Evolutionary conservation across 2,888 invertebrate species (phyloP), one percentile per base, ranked within the genome.

Genomic region (Falcaria lacertinaria): DNA sequence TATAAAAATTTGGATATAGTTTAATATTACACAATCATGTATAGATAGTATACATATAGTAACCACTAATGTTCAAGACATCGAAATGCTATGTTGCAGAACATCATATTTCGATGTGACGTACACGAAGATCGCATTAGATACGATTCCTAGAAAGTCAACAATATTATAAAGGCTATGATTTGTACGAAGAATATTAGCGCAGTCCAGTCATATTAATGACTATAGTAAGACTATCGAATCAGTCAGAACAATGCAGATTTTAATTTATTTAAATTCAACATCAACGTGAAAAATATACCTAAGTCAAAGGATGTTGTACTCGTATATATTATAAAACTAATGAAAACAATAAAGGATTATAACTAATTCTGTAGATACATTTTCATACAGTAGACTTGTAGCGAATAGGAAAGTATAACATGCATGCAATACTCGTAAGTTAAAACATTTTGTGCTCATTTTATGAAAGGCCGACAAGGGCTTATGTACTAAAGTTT

Each of bases 121-220:
- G 28, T 28, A 69, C 65, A 62, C 38, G 63, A 55, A 54, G 58
- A 67, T 57, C 78, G 80, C 65, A 81, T 80, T 65, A 69, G 48
- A 81, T 80, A 75, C 80, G 74, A 70, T 74, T 50, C 50, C 64
- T 72, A 74, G 65, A 71, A 64, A 66, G 65, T 70, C 67, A 76
- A 78, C 74, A 76, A 73, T 77, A 65, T 62, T 61, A 28, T 7
- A 77, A 65, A 73, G 70, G 74, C 64, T 69, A 66, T 74, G 64
- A 74, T 82, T 83, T 83, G 83, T 83, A 82, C 82, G 80, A 78
- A 80, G 79, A 77, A 76, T 76, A 78, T 74, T 65, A 72, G 75
- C 65, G 63, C 69, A 79, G 73, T 78, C 67, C 63, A 65, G 56
- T 66, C 58, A 53, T 65, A 64, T 61, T 62, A 57, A 60, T 59